Evolutionary conservation across 2,888 invertebrate genomes (phyloP).

Genomic region (Apotomis capreana): DNA sequence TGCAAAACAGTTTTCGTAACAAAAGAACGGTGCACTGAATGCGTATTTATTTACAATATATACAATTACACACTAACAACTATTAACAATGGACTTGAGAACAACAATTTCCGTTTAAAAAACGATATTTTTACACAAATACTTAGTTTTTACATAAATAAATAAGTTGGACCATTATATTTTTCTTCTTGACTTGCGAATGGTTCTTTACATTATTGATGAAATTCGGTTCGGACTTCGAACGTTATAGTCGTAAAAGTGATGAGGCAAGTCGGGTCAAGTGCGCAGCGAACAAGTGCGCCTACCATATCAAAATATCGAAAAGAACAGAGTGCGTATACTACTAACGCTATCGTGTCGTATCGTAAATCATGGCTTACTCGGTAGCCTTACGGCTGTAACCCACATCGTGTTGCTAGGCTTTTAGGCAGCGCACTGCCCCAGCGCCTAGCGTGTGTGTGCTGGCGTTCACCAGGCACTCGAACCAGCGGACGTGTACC

Average conservation of each 20-base stretch:
- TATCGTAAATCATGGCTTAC: no score
- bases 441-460: no score
- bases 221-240: background rate
- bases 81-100: constrained; percentile 67
- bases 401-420: no score
- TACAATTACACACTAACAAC: constrained; percentile 74
- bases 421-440: no score
- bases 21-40: constrained; percentile 73
- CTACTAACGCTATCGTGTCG: no score
- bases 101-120: constrained; percentile 40
- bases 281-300: no score
- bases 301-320: no score
- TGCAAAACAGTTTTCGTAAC: constrained; percentile 58
- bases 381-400: no score
- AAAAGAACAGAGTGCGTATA: no score
- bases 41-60: constrained; percentile 72
- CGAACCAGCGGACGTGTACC: no score
- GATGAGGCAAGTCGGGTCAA: background rate
- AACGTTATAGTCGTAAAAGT: background rate
- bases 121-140: constrained; percentile 43
- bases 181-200: constrained; percentile 43
- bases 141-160: constrained; percentile 39
- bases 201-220: constrained; percentile 20
- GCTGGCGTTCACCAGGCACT: no score
- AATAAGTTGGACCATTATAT: constrained; percentile 64